Evolutionary conservation across 1,140 invertebrate species (phyloP), one percentile per base, ranked within the genome.

Genomic region (Proales similis): DNA sequence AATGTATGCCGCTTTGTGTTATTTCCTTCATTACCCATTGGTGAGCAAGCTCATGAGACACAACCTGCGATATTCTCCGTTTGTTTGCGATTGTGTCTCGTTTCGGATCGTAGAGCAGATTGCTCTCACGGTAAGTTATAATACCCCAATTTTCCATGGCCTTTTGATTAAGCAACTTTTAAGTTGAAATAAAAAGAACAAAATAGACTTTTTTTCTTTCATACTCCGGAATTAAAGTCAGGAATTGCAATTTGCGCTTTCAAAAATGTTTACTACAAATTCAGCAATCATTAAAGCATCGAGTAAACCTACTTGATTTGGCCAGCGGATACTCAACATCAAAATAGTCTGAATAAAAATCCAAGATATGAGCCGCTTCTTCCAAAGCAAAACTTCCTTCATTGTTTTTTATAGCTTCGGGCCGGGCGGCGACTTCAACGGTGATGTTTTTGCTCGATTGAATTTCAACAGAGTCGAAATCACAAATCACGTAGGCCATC

Each of bases 1-100:
- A n/a, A n/a, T 22, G 22, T 45, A 22, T 19, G 42, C 6, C 17
- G 22, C 14, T n/a, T n/a, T n/a, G n/a, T n/a, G n/a, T 45, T 2
- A 11, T 2, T 2, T 1, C 26, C 9, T 32, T 9, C 2, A 0
- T 57, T 57, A 57, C 51, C 60, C 60, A 63, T 62, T 74, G 71
- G 76, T 92, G 89, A 0, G 86, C 87, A 43, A 92, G 75, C 74
- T 92, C 89, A 68, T 92, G 89, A 1, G 86, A 80, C 5, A 80
- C 69, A 5, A 77, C 84, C 84, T 87, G 78, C 5, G 86, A 84
- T 3, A 94, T 84, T 64, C 81, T 77, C 70, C 88, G 83, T 69
- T 86, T 85, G 67, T 88, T 86, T 1, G 69, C 71, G 1, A 83
- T 80, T 3, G 74, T 70, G 0, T 88, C 87, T 46, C 84, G 85